phyloP scores from a whole-genome alignment of 2,888 invertebrate species.

The Synergus laeviventris region DNA sequence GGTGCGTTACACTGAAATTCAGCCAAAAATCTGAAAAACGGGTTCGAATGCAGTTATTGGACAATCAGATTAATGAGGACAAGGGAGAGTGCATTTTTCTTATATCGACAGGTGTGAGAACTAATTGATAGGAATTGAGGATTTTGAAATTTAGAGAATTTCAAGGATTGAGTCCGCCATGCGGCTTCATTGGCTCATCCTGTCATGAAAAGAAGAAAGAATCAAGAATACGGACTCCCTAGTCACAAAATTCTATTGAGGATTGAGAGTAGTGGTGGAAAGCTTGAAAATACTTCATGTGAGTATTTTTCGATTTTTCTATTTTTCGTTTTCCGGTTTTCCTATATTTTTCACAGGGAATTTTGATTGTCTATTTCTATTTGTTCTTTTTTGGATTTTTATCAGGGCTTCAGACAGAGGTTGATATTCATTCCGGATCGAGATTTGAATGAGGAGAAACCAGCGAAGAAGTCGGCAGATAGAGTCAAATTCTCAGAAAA shows the following conservation, averaged over 20 bases:
- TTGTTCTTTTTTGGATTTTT: too few relatives aligned
- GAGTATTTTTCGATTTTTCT: background rate
- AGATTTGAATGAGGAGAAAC: too few relatives aligned
- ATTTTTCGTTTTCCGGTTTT: too few relatives aligned
- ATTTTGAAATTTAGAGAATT: background rate
- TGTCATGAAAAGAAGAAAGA: background rate
- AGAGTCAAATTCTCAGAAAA: too few relatives aligned
- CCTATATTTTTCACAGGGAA: too few relatives aligned
- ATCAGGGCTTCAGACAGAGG: too few relatives aligned
- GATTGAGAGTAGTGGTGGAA: background rate
- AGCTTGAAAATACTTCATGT: background rate
- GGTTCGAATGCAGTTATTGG: background rate
- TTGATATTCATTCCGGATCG: too few relatives aligned
- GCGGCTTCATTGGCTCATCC: background rate
- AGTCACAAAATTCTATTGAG: background rate
- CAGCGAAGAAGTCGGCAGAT: too few relatives aligned
- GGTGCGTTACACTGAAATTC: background rate
- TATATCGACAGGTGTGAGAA: too few relatives aligned
- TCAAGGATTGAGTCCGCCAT: background rate
- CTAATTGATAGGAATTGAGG: background rate
- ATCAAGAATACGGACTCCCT: background rate
- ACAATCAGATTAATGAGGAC: background rate
- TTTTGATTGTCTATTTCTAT: too few relatives aligned
- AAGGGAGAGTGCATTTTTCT: background rate
- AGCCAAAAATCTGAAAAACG: background rate